Evolutionary conservation across 2,888 invertebrate species (phyloP).

Genomic region (Drosophila setosimentum): DNA sequence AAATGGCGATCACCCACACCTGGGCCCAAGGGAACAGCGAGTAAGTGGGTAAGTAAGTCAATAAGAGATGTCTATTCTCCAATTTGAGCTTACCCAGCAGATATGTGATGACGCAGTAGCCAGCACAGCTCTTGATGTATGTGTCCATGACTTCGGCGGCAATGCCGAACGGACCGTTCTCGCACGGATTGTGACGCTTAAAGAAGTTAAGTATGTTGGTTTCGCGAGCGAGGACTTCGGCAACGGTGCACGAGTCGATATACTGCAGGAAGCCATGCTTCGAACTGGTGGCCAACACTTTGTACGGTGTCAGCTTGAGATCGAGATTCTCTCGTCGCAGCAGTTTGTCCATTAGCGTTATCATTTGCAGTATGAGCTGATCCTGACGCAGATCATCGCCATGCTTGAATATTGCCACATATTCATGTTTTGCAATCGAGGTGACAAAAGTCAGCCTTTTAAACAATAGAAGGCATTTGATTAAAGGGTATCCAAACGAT

Average conservation of each 20-base stretch:
- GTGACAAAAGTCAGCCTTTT: slow-evolving; percentile 93
- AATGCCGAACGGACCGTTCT: slow-evolving; percentile 95
- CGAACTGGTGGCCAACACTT: slow-evolving; percentile 97
- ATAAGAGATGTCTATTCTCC: no score
- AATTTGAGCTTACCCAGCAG: slow-evolving; percentile 87
- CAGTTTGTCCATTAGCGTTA: slow-evolving; percentile 98
- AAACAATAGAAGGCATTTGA: background rate
- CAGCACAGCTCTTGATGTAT: slow-evolving; percentile 97
- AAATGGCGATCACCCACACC: slow-evolving; percentile 99
- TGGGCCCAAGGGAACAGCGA: slow-evolving; percentile 53
- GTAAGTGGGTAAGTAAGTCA: background rate
- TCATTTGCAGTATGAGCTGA: slow-evolving; percentile 98
- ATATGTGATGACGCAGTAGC: slow-evolving; percentile 99
- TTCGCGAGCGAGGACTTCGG: slow-evolving; percentile 94
- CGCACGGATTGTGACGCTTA: slow-evolving; percentile 94
- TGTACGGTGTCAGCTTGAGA: slow-evolving; percentile 97
- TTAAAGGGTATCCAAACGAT: background rate
- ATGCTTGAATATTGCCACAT: slow-evolving; percentile 98
- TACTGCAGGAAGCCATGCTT: slow-evolving; percentile 99
- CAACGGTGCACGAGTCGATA: slow-evolving; percentile 96
- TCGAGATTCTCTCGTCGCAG: slow-evolving; percentile 97
- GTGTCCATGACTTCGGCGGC: slow-evolving; percentile 98
- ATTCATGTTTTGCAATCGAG: slow-evolving; percentile 89
- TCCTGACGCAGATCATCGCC: slow-evolving; percentile 99
- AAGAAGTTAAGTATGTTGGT: slow-evolving; percentile 97